Evolutionary conservation across 2,888 invertebrate genomes (phyloP), one percentile per base, ranked within the genome.

Genomic region (Cybosia mesomella): DNA sequence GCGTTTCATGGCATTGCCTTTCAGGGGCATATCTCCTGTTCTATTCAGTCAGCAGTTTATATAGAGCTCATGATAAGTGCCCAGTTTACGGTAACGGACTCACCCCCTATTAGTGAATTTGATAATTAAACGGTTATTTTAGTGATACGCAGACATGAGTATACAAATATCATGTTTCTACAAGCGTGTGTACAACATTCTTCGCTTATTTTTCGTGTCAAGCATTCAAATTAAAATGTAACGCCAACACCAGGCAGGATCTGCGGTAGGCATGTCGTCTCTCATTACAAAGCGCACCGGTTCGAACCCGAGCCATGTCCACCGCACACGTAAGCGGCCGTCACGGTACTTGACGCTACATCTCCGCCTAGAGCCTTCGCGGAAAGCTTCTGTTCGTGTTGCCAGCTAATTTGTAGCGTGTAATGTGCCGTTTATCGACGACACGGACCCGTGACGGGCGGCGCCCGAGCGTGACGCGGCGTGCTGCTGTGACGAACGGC

Each of bases 371-470:
- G 32, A 58, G 24, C 58, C 15, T 67, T 67, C 66, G 39, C 49
- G 43, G 63, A 66, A 70, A 63, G 70, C 70, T 70, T 70, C 70
- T 59, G 70, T 66, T 63, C 70, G 55, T 70, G 70, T 70, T 43
- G 70, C 54, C 66, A 70, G 66, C 66, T 66, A 53, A 66, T 66
- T 66, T 63, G 63, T 63, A 66, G 66, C 70, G 70, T 70, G 66
- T 70, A 70, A 70, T 66, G 63, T 58, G 65, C 24, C 66, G 66
- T 57, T 66, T 66, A 66, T 58, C 11, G 66, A 59, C 69, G 63
- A 66, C 53, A 58, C 69, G 69, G 68, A 65, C 34, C 61, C 65
- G 68, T 68, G 68, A 68, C 63, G 60, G 58, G 53, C n/a, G 15
- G 39, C 53, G 34, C 49, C 58, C 62, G 69, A 65, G 66, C 70